Evolutionary conservation across 1,140 invertebrate genomes (phyloP), one percentile per base, ranked within the genome.

Genomic region (Platorchestia sp.): DNA sequence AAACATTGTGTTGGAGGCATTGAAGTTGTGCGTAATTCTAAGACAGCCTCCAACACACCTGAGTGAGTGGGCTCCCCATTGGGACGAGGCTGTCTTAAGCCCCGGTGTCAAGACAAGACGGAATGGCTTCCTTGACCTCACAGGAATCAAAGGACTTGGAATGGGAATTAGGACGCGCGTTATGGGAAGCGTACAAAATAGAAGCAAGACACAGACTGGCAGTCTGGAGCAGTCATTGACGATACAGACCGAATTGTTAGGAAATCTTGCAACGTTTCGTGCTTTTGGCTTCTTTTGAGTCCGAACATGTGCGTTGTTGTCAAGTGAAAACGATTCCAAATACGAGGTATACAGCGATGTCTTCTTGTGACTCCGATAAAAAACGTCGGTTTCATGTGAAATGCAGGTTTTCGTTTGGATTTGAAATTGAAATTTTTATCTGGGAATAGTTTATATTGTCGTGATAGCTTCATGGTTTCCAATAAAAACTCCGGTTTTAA

Each of bases 91-190:
- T 16, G 91, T 93, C 91, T 93, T 93, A 93, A 44, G 87, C 43
- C 91, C n/a, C 41, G 0, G 45, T 44, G 44, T 45, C 91, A 93
- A 89, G 91, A 45, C 91, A 93, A 93, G 91, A 93, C 91, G 91
- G 91, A 93, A 93, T 93, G 45, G 91, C 22, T 93, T 93, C 91
- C 91, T 93, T 93, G 91, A 93, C 91, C 91, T 93, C 91, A 19
- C 91, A 44, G 91, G 91, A 93, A 93, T 93, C 91, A 93, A 93
- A 93, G 91, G 91, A 45, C 43, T 45, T 47, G 45, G 45, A 47
- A 93, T 45, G 91, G 45, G 91, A 93, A 93, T 93, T 45, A 47
- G 45, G 45, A 93, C 91, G 91, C 6, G 91, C 91, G 43, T 93
- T 93, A 47, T 93, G 91, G 91, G 91, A 93, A 47, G 19, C 41